Conservation (phyloP, 2,888 invertebrate species). For the Spodoptera picta region DNA sequence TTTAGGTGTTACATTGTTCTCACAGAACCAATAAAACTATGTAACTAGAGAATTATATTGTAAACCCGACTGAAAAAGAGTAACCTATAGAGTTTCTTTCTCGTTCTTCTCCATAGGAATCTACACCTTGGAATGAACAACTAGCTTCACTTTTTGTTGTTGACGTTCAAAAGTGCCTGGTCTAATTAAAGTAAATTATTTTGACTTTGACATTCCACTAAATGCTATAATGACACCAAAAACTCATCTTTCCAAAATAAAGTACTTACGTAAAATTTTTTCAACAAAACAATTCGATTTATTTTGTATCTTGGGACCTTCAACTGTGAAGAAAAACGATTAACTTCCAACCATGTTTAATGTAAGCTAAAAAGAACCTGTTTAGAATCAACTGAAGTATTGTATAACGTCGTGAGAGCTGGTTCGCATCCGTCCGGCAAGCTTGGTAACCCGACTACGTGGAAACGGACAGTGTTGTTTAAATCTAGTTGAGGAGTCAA, state of each 20-base stretch:
- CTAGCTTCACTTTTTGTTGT: too few species aligned
- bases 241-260: not conserved
- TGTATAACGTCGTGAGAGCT: constrained; percentile 66
- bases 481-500: constrained; percentile 18
- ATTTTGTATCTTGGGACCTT: not conserved
- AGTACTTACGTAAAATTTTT: not conserved
- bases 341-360: constrained; percentile 52
- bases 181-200: too few species aligned
- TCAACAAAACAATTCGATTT: constrained; percentile 1
- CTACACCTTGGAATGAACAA: too few species aligned
- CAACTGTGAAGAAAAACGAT: constrained; percentile 37
- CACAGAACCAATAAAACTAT: too few species aligned
- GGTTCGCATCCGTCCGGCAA: constrained; percentile 56
- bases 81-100: too few species aligned
- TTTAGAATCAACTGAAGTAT: constrained; percentile 64
- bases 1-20: too few species aligned
- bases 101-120: too few species aligned
- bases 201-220: too few species aligned
- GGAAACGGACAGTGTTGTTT: constrained; percentile 32
- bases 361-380: constrained; percentile 61
- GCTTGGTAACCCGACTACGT: constrained; percentile 43
- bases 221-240: too few species aligned
- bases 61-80: too few species aligned
- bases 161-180: too few species aligned
- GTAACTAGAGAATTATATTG: too few species aligned